A percentile compares a stretch with the other conserved stretches of the same genome.
These are phyloP conservation scores for Caenorhabditis sp. DNA, from an alignment of 2,888 invertebrate species.

Conservation along the genomic window DNA sequence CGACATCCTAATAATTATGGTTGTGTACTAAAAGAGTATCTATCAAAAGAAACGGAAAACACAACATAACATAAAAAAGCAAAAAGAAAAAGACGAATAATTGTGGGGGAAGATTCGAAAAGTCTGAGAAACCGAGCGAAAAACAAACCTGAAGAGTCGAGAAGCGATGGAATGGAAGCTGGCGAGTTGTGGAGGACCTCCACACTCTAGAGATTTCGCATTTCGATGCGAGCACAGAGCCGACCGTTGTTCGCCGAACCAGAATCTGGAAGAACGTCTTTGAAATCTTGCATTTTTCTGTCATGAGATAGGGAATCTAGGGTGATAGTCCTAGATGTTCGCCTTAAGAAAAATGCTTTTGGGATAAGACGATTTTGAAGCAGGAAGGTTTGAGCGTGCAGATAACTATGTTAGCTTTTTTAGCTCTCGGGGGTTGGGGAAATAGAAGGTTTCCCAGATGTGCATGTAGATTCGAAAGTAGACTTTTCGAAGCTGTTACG, in stretches of 20 bases:
- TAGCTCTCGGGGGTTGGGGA: no score
- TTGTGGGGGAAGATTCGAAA: no score
- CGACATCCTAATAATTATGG: constrained; percentile 13
- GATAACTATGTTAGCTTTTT: no score
- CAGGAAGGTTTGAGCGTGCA: no score
- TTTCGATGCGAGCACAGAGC: constrained; percentile 65
- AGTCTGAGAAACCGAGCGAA: not conserved
- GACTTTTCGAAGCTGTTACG: no score
- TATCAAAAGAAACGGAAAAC: not conserved
- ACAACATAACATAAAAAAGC: not conserved
- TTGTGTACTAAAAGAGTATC: not conserved
- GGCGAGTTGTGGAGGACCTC: constrained; percentile 67
- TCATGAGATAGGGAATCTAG: no score
- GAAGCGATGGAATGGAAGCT: constrained; percentile 71
- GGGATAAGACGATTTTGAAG: no score
- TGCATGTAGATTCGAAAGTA: no score
- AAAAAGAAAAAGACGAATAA: no score
- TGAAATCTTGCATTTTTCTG: no score
- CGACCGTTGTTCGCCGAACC: constrained; percentile 75
- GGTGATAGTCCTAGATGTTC: no score
- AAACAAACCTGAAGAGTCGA: constrained; percentile 61
- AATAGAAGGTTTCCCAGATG: no score
- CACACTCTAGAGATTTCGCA: constrained; percentile 49
- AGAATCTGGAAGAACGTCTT: constrained; percentile 70
- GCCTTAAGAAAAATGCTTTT: not conserved